Conservation (phyloP, 2,797 vertebrate genomes). For the Liasis olivaceus region DNA sequence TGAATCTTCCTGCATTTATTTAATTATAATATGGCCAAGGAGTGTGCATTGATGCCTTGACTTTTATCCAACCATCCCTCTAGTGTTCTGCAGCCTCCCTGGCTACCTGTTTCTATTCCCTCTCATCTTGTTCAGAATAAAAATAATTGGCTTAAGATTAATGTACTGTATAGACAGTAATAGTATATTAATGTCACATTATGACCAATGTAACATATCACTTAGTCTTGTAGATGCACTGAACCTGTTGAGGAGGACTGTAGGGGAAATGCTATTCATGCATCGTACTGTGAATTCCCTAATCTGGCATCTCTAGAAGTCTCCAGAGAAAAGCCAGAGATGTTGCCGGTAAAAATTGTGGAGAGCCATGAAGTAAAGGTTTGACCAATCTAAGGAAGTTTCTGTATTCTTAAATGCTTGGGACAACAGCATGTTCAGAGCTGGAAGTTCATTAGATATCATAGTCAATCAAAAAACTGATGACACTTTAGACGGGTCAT, state of each 20-base stretch:
- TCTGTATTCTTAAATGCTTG: neutral
- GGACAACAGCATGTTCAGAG: neutral
- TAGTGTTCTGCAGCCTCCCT: neutral
- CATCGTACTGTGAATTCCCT: neutral
- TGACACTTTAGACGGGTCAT: neutral
- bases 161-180: neutral
- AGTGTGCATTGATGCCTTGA: neutral
- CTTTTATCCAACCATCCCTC: neutral
- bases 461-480: neutral
- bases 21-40: neutral
- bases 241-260: neutral
- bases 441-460: neutral
- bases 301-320: neutral
- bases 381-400: neutral
- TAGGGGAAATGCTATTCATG: neutral
- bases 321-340: neutral
- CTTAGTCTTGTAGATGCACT: neutral
- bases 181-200: no score
- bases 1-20: neutral
- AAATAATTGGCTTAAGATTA: neutral
- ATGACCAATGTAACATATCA: neutral
- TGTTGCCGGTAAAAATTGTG: neutral
- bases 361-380: neutral
- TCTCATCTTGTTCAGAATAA: neutral
- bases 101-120: neutral